Evolutionary conservation across 2,797 vertebrate species (phyloP).

Genomic region (Phylloscopus collybita): DNA sequence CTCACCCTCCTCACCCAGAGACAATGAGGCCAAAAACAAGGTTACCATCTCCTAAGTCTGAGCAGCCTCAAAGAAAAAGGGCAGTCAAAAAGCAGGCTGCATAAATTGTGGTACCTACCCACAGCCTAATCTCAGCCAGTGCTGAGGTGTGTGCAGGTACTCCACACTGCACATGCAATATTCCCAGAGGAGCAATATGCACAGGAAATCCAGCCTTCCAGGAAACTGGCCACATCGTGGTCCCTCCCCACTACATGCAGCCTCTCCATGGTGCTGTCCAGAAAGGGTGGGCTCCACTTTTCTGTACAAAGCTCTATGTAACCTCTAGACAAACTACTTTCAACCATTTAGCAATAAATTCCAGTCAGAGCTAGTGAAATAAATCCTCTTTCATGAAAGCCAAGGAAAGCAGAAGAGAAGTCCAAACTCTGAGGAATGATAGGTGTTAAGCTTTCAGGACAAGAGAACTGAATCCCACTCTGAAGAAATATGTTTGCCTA

Average conservation of each 20-base stretch:
- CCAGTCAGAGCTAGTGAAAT: not conserved
- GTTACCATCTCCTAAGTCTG: not conserved
- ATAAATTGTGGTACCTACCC: not conserved
- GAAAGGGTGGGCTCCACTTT: not conserved
- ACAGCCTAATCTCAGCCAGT: not conserved
- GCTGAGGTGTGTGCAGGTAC: not conserved
- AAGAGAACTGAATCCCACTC: not conserved
- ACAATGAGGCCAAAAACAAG: slow-evolving; percentile 19
- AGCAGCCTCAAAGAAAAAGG: not conserved
- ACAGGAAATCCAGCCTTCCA: slow-evolving; percentile 33
- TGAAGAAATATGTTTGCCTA: not conserved
- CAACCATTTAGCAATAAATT: not conserved
- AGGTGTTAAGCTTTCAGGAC: not conserved
- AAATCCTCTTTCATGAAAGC: not conserved
- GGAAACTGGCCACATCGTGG: not conserved
- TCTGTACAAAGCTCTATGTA: not conserved
- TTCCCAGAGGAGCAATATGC: not conserved
- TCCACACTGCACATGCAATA: not conserved
- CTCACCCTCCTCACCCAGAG: not conserved
- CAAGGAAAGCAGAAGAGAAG: not conserved
- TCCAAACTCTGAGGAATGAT: not conserved
- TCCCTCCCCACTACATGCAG: not conserved
- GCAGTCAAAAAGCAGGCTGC: not conserved
- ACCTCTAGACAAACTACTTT: not conserved
- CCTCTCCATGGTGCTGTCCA: not conserved